Evolutionary conservation across 2,113 vertebrate genomes (phyloP).

Genomic region (Numida meleagris): DNA sequence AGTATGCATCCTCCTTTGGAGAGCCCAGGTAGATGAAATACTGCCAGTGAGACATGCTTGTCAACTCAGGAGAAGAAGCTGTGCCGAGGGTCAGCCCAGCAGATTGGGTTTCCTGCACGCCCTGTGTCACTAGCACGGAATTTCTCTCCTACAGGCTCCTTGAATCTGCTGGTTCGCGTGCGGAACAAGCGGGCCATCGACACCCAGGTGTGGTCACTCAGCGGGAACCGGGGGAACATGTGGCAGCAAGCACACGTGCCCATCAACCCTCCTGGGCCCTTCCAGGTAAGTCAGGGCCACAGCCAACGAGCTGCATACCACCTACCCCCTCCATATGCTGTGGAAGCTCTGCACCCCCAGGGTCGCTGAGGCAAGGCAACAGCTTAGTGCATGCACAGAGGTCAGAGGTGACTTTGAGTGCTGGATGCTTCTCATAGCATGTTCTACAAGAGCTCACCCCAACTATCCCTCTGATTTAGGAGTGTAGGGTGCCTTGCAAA

Average conservation of each 20-base stretch:
- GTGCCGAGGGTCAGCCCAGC: background rate
- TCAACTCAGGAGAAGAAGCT: background rate
- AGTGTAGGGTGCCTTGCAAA: background rate
- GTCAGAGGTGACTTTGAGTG: background rate
- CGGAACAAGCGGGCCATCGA: constrained; percentile 87
- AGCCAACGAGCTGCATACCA: background rate
- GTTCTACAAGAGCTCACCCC: background rate
- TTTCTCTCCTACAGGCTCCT: constrained; percentile 82
- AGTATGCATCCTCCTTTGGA: background rate
- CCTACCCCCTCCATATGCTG: rapidly evolving
- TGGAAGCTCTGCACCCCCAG: background rate
- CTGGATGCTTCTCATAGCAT: background rate
- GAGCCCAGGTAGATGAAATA: background rate
- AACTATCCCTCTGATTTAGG: background rate
- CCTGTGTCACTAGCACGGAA: background rate
- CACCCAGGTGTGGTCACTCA: constrained; percentile 87
- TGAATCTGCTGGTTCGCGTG: constrained; percentile 90
- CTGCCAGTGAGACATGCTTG: background rate
- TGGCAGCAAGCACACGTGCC: constrained; percentile 92
- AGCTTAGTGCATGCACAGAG: background rate
- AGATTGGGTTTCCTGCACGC: background rate
- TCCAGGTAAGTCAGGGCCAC: constrained; percentile 85
- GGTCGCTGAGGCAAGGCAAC: background rate
- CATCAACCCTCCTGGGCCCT: constrained; percentile 90
- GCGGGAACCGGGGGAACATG: constrained; percentile 86